phyloP scores from a whole-genome alignment of 1,140 invertebrate species.

The Zaprionus nigranus region DNA sequence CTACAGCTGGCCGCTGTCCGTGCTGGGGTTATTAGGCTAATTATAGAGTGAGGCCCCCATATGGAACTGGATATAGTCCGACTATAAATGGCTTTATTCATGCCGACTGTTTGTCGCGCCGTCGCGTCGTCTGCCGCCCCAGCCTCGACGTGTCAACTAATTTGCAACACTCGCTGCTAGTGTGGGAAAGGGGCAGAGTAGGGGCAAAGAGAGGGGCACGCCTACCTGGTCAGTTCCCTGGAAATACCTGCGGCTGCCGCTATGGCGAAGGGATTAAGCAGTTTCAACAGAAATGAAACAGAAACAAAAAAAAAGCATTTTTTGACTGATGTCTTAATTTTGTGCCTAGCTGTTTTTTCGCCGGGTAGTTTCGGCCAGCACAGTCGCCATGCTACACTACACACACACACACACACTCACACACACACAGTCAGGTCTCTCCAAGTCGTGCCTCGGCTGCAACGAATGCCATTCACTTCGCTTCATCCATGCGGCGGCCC shows the following conservation, averaged over 20 bases:
- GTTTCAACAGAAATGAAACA: constrained; percentile 51
- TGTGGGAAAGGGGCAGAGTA: neutral
- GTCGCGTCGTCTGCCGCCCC: constrained; percentile 45
- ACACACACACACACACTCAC: constrained; percentile 14
- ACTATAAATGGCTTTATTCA: constrained; percentile 76
- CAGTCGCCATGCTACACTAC: neutral
- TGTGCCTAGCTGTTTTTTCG: constrained; percentile 63
- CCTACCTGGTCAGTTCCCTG: constrained; percentile 64
- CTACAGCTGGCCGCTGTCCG: constrained; percentile 39
- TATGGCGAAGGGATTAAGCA: constrained; percentile 65
- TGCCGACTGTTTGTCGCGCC: constrained; percentile 78
- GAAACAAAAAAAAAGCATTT: constrained; percentile 20
- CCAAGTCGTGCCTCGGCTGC: constrained; percentile 71
- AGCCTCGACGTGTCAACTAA: constrained; percentile 76
- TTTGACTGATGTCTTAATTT: constrained; percentile 83
- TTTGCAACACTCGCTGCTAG: constrained; percentile 76
- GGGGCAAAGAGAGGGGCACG: neutral
- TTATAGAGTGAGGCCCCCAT: constrained; percentile 66
- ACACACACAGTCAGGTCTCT: neutral
- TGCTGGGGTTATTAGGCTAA: constrained; percentile 77
- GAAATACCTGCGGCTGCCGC: constrained; percentile 75
- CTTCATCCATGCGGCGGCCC: constrained; percentile 64
- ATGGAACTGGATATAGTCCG: constrained; percentile 38
- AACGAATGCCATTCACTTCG: constrained; percentile 81
- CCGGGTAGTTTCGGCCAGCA: constrained; percentile 53